Evolutionary conservation across 2,888 invertebrate species (phyloP), one percentile per base, ranked within the genome.

Genomic region (Caenorhabditis sp.): DNA sequence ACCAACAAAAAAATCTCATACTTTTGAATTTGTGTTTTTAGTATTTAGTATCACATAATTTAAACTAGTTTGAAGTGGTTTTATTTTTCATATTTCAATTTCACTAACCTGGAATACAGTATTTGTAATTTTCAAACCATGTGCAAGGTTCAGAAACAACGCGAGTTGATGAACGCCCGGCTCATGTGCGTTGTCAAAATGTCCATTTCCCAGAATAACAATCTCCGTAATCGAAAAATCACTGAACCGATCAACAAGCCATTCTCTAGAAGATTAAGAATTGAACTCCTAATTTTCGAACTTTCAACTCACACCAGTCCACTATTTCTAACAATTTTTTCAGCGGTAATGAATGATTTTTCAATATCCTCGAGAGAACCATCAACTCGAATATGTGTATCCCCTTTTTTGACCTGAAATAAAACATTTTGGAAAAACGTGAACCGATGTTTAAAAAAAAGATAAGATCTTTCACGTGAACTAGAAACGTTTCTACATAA

Each of bases 131-230:
- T 61, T 36, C 37, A 69, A 75, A 37, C 58, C 57, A 14, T 62
- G 14, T 3, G 76, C 66, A 31, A 81, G 50, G 27, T 59, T 37
- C 6, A 72, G 49, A 19, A 67, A 67, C 27, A 79, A 53, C 1
- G 80, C 78, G n/a, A 82, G 54, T 54, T 82, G 82, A 61, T 75
- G 75, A 8, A 79, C 77, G 26, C 82, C 82, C 6, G 76, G 58
- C 43, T 78, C 66, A 23, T 53, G 57, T 1, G 54, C 24, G 8
- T 68, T 61, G 54, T 82, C 80, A 62, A 82, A 82, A 68, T 82
- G 76, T 0, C 82, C 82, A 50, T 82, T 82, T 54, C 82, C 82
- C 10, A 82, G 36, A 17, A 80, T 23, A n/a, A 65, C 60, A 36
- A 78, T 43, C 21, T 60, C 43, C 17, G 50, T n/a, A 58, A 62